phyloP scores from a whole-genome alignment of 2,888 invertebrate genomes.

The Spisula subtruncata region DNA sequence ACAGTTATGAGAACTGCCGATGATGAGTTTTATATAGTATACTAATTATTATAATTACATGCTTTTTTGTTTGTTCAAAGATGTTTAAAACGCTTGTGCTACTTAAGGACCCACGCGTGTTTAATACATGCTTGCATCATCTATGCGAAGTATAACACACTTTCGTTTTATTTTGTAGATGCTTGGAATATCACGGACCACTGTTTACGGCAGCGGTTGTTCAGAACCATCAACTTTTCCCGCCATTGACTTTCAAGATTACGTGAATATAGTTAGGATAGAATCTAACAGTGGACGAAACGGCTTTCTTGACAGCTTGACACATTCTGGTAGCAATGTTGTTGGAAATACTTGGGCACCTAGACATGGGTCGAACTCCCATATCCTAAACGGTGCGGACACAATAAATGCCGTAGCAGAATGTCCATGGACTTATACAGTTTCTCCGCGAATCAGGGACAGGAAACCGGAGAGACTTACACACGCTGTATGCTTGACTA shows the following conservation, averaged over 20 bases:
- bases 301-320: not conserved
- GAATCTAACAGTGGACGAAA: constrained; percentile 1
- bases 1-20: no score
- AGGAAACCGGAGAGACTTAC: not conserved
- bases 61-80: no score
- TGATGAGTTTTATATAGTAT: no score
- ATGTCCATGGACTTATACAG: not conserved
- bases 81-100: no score
- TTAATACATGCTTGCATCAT: no score
- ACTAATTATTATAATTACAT: no score
- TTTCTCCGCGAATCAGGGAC: not conserved
- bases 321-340: not conserved
- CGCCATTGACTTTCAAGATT: not conserved
- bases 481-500: constrained; percentile 12
- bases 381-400: not conserved
- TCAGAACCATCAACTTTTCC: not conserved
- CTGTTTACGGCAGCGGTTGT: not conserved
- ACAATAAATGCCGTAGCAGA: not conserved
- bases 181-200: not conserved
- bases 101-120: no score
- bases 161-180: not conserved
- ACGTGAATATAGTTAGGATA: not conserved
- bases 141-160: no score
- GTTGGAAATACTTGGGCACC: not conserved
- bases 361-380: not conserved